phyloP scores from a whole-genome alignment of 1,140 invertebrate genomes.

The Brachionus koreanus region DNA sequence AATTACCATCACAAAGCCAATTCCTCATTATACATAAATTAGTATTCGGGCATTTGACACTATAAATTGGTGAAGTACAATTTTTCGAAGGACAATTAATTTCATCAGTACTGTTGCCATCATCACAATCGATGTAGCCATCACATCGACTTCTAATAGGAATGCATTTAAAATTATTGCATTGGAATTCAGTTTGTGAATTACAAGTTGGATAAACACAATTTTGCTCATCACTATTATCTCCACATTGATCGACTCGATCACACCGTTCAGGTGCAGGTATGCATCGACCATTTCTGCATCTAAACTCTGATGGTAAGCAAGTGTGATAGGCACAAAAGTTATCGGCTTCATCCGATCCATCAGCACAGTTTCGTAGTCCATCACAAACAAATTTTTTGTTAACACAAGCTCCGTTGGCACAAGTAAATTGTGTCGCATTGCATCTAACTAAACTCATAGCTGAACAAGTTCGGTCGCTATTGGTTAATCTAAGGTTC shows the following conservation, averaged over 20 bases:
- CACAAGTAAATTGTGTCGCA: constrained; percentile 80
- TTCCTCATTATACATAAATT: constrained; percentile 27
- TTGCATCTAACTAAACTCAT: constrained; percentile 69
- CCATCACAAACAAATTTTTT: constrained; percentile 64
- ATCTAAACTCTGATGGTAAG: constrained; percentile 67
- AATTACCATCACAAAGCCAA: constrained; percentile 26
- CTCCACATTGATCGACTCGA: constrained; percentile 81
- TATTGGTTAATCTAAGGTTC: constrained; percentile 1
- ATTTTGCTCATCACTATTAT: constrained; percentile 77
- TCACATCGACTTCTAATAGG: not conserved
- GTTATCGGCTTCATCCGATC: constrained; percentile 46
- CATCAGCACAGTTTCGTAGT: constrained; percentile 49
- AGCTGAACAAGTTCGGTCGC: constrained; percentile 11
- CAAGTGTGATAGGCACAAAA: constrained; percentile 67
- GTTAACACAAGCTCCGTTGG: constrained; percentile 62
- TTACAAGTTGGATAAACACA: constrained; percentile 65
- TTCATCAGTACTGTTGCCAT: constrained; percentile 81
- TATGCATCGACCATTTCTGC: constrained; percentile 88
- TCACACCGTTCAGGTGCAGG: constrained; percentile 93
- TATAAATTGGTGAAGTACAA: not conserved
- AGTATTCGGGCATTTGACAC: constrained; percentile 37
- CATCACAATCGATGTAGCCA: constrained; percentile 39
- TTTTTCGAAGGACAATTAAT: constrained; percentile 21
- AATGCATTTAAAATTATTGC: constrained; percentile 66
- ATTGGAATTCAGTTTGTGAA: constrained; percentile 74